Conservation (phyloP, 2,113 vertebrate species). For the Bos javanicus region DNA sequence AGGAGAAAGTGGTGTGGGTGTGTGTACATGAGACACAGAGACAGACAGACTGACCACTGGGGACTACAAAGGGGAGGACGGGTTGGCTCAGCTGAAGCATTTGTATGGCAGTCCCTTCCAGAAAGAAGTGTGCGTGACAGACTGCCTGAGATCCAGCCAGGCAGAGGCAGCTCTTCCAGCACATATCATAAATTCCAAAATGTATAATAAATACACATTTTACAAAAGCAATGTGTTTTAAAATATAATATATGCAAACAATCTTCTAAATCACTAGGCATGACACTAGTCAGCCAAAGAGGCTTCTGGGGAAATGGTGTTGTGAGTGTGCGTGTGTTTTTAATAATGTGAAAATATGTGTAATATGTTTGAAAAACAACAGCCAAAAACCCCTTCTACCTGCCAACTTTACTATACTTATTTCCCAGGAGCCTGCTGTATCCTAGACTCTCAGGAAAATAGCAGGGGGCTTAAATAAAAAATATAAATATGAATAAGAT, state of each 20-base stretch:
- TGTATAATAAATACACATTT: slow-evolving; percentile 76
- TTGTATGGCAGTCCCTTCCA: not conserved
- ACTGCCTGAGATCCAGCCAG: not conserved
- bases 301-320: slow-evolving; percentile 37
- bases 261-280: slow-evolving; percentile 24
- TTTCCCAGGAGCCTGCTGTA: slow-evolving; percentile 60
- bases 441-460: slow-evolving; percentile 51
- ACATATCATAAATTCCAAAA: slow-evolving; percentile 68
- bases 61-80: not conserved
- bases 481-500: slow-evolving; percentile 31
- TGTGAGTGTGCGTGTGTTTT: slow-evolving; percentile 31
- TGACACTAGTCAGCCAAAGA: not conserved
- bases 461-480: slow-evolving; percentile 46
- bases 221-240: slow-evolving; percentile 75
- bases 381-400: slow-evolving; percentile 62
- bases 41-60: too few species aligned
- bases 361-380: slow-evolving; percentile 73
- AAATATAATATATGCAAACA: slow-evolving; percentile 60
- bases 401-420: slow-evolving; percentile 71
- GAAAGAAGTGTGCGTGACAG: slow-evolving; percentile 71
- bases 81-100: not conserved
- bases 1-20: not conserved
- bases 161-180: slow-evolving; percentile 38
- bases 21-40: not conserved
- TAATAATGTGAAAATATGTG: slow-evolving; percentile 72